Evolutionary conservation across 2,888 invertebrate genomes (phyloP), one percentile per base, ranked within the genome.

Genomic region (Drosophila monieri): DNA sequence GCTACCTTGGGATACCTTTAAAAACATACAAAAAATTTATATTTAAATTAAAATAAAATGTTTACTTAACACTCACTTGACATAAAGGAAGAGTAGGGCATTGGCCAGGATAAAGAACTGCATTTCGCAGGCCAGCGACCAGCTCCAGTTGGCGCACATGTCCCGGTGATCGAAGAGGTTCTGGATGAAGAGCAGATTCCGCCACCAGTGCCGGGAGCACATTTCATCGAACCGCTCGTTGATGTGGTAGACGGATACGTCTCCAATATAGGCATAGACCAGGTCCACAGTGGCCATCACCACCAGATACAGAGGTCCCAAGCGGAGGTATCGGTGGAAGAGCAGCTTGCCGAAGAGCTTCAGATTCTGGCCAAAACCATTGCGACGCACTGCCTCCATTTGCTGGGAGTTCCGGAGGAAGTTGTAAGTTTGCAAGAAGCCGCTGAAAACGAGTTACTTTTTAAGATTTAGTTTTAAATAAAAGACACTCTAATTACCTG

Each of bases 121-220:
- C 92, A 92, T 92, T 75, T 92, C 92, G 59, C 92, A 92, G 43
- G 92, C 91, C 68, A 92, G 61, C 1, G 92, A 92, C 92, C 92
- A 92, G 15, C 91, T 91, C 92, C 92, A 92, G 27, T 91, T 92
- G 56, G 91, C 87, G 55, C 92, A 92, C 83, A 92, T 89, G 6
- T 91, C 89, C 15, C 89, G 84, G 65, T 90, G 90, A 49, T 88
- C 80, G 59, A 89, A 92, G 0, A 92, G 74, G 74, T 91, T 92
- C 66, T 92, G 92, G 21, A 92, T 90, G 60, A 92, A 91, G 14
- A 92, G 59, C 0, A 92, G 57, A 80, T 92, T 92, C 23, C 91
- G 86, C 92, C 92, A 92, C 92, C 92, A 91, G 55, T 91, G 88
- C 23, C 81, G 84, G 15, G 89, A 83, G 66, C 92, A 92, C 58